phyloP scores from a whole-genome alignment of 23 tunicate genomes.

The Trididemnum clinides region DNA sequence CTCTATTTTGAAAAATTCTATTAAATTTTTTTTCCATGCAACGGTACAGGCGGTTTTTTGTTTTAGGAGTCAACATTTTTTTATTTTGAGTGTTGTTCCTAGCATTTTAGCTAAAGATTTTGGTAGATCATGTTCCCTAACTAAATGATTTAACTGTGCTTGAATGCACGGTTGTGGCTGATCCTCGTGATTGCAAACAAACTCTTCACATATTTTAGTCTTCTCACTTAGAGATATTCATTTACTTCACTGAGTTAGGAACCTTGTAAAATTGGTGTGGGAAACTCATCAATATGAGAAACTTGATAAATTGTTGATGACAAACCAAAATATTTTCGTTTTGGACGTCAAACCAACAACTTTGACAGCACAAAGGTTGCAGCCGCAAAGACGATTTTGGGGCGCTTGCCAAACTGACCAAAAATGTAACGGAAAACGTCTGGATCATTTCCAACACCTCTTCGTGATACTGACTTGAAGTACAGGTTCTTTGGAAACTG shows the following conservation, averaged over 20 bases:
- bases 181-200: constrained; percentile 6
- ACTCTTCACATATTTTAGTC: background rate
- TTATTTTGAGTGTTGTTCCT: background rate
- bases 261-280: background rate
- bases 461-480: too few relatives aligned
- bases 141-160: constrained; percentile 23
- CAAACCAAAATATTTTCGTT: background rate
- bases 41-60: background rate
- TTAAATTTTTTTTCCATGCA: background rate
- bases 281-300: background rate
- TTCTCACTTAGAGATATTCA: background rate
- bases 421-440: too few relatives aligned
- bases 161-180: constrained; percentile 1
- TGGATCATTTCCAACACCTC: too few relatives aligned
- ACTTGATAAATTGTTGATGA: constrained; percentile 1
- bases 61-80: background rate
- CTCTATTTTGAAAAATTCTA: constrained; percentile 1
- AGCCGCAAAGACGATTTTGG: background rate
- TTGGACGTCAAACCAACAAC: background rate
- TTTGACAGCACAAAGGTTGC: constrained; percentile 7
- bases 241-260: background rate
- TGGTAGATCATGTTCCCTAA: constrained; percentile 6
- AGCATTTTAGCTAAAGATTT: background rate
- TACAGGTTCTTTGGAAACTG: too few relatives aligned
- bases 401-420: too few relatives aligned